Base-by-base conservation (phyloP, 1,140 invertebrate genomes). In the Penaeus japonicus region DNA sequence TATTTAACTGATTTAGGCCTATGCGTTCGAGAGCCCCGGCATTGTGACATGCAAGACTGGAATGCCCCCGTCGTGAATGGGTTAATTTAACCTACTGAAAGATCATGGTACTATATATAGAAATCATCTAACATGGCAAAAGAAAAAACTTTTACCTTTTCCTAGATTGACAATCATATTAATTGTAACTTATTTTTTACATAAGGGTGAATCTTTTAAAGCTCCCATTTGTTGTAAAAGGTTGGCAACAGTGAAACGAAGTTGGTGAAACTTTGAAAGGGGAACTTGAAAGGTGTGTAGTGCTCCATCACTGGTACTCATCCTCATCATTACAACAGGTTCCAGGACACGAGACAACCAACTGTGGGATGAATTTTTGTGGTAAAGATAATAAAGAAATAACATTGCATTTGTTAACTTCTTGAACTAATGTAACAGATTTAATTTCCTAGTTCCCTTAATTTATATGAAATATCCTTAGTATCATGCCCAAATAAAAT, bases 341-440 rank as follows among this genome's bases (percentile, higher is more conserved):
- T 89, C 87, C 55, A 89, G 77, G 22, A 89, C 87, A 54, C 87
- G 73, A 22, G 87, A 89, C 77, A 89, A 30, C 87, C 87, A 89
- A 17, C 87, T 89, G 73, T 20, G 24, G 62, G 47, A 85, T 18
- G 24, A 65, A 24, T 57, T 47, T 82, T 55, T 4, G 24, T 27
- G 3, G 70, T n/a, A 4, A 4, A 18, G 4, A 30, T 17, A 18
- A 27, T 73, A 24, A 18, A n/a, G 7, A 73, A 47, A 47, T 7
- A 4, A 47, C n/a, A n/a, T n/a, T n/a, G n/a, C n/a, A n/a, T n/a
- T n/a, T n/a, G n/a, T 47, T 4, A 47, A 47, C 12, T 12, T 47
- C 5, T 0, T 4, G 39, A 47, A 47, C 5, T 47, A 15, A 12
- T 15, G 15, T 15, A 10, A 15, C 10, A 47, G 4, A 39, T 39